These are phyloP conservation scores for Ceratina australensis DNA, from an alignment of 1,140 invertebrate species.

Conservation along the genomic window DNA sequence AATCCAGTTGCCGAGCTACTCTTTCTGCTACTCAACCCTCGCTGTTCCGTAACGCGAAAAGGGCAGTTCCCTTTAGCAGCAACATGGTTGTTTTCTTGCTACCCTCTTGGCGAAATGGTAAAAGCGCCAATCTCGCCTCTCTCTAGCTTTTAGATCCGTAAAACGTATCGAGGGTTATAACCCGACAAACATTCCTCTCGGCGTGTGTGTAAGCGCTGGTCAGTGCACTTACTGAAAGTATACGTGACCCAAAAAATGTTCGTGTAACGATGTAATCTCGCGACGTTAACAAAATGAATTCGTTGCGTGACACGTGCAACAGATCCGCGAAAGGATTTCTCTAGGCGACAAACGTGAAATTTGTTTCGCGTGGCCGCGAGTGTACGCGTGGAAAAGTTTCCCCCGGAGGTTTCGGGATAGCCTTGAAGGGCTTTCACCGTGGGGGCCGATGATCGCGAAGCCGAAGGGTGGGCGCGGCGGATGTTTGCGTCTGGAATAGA, in stretches of 20 bases:
- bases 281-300: no score
- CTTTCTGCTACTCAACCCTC: neutral
- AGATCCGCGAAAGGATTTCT: no score
- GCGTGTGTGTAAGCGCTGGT: neutral
- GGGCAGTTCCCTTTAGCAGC: neutral
- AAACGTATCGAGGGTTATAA: slow-evolving; percentile 12
- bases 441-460: slow-evolving; percentile 19
- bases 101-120: neutral
- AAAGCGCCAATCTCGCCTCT: neutral
- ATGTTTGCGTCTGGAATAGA: slow-evolving; percentile 53
- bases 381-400: neutral
- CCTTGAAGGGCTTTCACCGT: slow-evolving; percentile 24
- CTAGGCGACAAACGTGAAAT: neutral
- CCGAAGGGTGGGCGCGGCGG: slow-evolving; percentile 2
- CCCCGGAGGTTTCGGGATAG: neutral
- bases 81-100: neutral
- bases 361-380: neutral
- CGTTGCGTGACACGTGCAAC: no score
- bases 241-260: no score
- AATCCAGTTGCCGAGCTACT: no score
- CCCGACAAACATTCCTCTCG: slow-evolving; percentile 2
- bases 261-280: no score
- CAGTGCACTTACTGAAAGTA: no score
- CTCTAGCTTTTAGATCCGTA: slow-evolving; percentile 2
- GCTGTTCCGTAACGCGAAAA: neutral